Base-by-base conservation (phyloP, 2,797 vertebrate species). In the Typhlichthys eigenmanni region DNA sequence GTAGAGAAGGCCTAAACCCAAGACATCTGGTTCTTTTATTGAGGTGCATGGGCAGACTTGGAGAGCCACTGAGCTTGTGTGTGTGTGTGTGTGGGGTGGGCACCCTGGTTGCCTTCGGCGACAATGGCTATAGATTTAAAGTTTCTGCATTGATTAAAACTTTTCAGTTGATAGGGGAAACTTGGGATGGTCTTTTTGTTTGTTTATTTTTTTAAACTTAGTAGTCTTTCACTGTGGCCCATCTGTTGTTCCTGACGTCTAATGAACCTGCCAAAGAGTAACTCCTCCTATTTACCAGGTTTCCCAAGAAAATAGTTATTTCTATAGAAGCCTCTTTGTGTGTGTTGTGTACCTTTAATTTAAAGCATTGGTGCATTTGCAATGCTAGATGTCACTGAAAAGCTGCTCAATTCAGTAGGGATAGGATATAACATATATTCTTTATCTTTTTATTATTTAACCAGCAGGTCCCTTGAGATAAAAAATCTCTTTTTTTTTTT, bases 11-110 rank as follows among this genome's bases (percentile, higher is more conserved):
- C 76, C 82, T 80, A 90, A 88, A 88, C 85, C 88, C 87, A 86
- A 91, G 91, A 92, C 92, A 93, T 93, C 92, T 93, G 92, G 88
- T 85, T 88, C 86, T 87, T 91, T 90, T 83, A 83, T 71, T 70
- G 85, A 34, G 43, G 51, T 49, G 68, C 67, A 11, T 12, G 24
- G 77, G 24, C 24, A 71, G 75, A 50, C 62, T 62, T 69, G 70
- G 79, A 57, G 75, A 66, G 71, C 62, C 46, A 47, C 65, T 29
- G 74, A 4, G 24, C 1, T 74, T 68, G 59, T 64, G 78, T 75
- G 80, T 74, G 29, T 14, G 34, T 71, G 76, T 79, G 73, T 77
- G 72, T 78, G 64, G 58, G 43, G 60, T n/a, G 60, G 49, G 60
- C 29, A 57, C 59, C 66, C 74, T 76, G 67, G 49, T 80, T 82